phyloP scores from a whole-genome alignment of 2,113 vertebrate genomes.

The Melierax canorus region DNA sequence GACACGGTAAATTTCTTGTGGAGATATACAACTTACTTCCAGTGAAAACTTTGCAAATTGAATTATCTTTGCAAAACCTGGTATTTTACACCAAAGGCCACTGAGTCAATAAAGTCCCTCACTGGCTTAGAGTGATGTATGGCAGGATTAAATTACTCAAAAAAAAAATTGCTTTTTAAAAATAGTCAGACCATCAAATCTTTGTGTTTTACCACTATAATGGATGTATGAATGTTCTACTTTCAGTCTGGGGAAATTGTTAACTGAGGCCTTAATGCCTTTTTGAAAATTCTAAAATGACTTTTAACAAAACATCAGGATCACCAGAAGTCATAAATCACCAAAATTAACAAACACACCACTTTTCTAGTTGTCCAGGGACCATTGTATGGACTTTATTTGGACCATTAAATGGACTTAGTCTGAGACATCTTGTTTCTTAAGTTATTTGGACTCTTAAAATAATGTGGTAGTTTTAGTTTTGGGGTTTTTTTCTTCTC shows the following conservation, averaged over 20 bases:
- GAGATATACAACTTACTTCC: not conserved
- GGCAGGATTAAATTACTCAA: not conserved
- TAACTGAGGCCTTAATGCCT: not conserved
- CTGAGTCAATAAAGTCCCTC: not conserved
- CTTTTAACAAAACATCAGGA: not conserved
- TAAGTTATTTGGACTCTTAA: not conserved
- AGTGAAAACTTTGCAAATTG: not conserved
- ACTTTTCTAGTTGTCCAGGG: not conserved
- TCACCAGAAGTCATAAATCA: not conserved
- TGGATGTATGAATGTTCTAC: not conserved
- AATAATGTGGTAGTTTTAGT: not conserved
- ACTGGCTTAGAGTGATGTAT: not conserved
- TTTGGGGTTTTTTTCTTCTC: not conserved
- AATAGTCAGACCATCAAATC: not conserved
- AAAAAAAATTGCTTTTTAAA: not conserved
- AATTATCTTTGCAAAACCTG: not conserved
- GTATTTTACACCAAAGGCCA: not conserved
- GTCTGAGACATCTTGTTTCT: not conserved
- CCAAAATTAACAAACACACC: not conserved
- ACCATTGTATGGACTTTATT: not conserved
- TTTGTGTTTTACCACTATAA: not conserved
- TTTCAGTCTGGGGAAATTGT: not conserved
- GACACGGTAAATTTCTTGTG: not conserved
- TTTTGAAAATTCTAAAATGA: not conserved
- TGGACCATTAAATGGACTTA: not conserved